These are phyloP conservation scores for Hyperopisus bebe DNA, from an alignment of 2,113 vertebrate genomes.

Conservation along the genomic window DNA sequence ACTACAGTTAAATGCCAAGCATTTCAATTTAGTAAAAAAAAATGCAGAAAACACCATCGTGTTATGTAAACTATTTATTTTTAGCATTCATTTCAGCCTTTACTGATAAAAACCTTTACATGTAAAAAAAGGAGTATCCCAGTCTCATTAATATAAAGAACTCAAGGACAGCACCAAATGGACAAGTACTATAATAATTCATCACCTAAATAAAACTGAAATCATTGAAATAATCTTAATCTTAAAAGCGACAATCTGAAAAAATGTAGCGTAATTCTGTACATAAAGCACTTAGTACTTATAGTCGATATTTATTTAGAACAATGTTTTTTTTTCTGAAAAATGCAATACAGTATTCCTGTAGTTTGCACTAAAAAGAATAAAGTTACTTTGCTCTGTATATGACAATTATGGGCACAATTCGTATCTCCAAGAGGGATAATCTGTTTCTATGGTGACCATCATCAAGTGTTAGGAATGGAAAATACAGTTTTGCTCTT, in stretches of 20 bases:
- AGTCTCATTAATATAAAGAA: background rate
- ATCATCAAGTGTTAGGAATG: constrained; percentile 38
- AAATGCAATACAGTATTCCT: background rate
- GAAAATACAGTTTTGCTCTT: constrained; percentile 35
- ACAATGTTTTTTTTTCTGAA: background rate
- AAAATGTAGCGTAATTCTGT: background rate
- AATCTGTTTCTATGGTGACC: constrained; percentile 49
- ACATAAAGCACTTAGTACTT: background rate
- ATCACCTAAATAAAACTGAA: background rate
- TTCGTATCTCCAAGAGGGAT: constrained; percentile 43
- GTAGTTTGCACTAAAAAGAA: background rate
- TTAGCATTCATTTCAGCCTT: background rate
- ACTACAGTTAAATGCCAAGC: constrained; percentile 13
- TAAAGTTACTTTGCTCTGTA: constrained; percentile 9
- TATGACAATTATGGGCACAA: constrained; percentile 40
- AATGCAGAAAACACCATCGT: background rate
- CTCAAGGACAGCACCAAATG: background rate
- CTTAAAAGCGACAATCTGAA: background rate
- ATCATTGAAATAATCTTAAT: background rate
- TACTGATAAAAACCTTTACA: background rate
- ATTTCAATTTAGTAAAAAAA: background rate
- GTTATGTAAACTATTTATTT: constrained; percentile 17
- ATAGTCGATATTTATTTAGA: background rate
- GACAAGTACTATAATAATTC: background rate
- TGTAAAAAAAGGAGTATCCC: background rate